These are phyloP conservation scores for Oscheius sp. DNA, from an alignment of 1,140 invertebrate species.

Conservation along the genomic window DNA sequence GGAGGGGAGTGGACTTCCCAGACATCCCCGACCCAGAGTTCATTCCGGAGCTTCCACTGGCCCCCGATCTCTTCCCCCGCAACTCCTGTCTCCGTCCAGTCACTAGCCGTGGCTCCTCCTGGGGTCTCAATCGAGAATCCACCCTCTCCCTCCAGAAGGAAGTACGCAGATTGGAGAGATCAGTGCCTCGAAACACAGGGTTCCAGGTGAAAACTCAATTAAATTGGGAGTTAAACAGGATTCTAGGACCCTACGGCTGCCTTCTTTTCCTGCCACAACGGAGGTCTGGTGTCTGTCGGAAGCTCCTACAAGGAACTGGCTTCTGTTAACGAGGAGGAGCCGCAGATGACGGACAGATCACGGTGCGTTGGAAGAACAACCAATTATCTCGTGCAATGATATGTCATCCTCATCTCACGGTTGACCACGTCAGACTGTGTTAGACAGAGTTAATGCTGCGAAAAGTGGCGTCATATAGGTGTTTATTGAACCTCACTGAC, in stretches of 20 bases:
- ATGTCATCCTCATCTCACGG: background rate
- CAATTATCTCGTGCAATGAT: background rate
- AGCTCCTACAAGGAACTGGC: background rate
- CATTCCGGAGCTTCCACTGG: background rate
- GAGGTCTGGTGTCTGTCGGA: constrained; percentile 3
- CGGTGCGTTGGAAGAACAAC: background rate
- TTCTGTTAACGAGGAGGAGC: constrained; percentile 9
- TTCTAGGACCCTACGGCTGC: background rate
- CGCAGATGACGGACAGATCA: background rate
- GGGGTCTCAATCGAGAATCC: constrained; percentile 30
- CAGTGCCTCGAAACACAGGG: background rate
- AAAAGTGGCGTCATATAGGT: background rate
- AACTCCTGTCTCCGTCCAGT: background rate
- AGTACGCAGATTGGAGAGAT: background rate
- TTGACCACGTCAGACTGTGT: background rate
- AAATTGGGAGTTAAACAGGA: background rate
- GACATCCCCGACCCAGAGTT: background rate
- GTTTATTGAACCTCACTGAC: background rate
- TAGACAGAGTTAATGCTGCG: background rate
- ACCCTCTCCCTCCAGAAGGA: constrained; percentile 7
- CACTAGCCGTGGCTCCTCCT: constrained; percentile 1
- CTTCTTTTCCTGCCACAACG: background rate
- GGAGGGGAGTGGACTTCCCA: constrained; percentile 63
- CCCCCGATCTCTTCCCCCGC: constrained; percentile 30
- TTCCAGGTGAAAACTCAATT: background rate